Base-by-base conservation (phyloP, 1,140 invertebrate species). In the Drosophila novamexicana region DNA sequence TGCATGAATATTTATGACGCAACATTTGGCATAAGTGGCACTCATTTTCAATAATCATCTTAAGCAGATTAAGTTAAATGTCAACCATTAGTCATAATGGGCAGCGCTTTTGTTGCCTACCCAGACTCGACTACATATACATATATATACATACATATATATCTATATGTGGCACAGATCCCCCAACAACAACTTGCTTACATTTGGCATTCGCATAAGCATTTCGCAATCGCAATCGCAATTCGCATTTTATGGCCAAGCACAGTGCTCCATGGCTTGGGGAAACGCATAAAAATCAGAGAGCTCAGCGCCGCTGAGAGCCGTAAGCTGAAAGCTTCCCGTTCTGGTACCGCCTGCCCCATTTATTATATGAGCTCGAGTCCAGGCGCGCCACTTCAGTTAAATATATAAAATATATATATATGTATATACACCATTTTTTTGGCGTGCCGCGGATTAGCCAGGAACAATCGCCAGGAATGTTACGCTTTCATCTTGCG, bases 11-110 rank as follows among this genome's bases (percentile, higher is more conserved):
- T 89, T 89, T 89, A 89, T 89, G 84, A 89, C 83, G 80, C 81
- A 89, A 89, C 84, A 89, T 89, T 89, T 84, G 84, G 84, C 84
- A 81, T 89, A 89, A 89, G 84, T 89, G 84, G 81, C 81, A 89
- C 84, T 89, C 84, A 89, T 89, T 89, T 89, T 89, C 84, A 89
- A 89, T 89, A 89, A 89, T 89, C 84, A 89, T 89, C 84, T 89
- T 89, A 89, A 89, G 84, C 84, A 89, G 84, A 89, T 89, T 89
- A 89, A 84, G 84, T 84, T 89, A 89, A 89, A 89, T 89, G 84
- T 89, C 84, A 89, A 89, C 85, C 84, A 89, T 89, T 89, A 89
- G 84, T 89, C 84, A 89, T 89, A 89, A 89, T 89, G 84, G 84
- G 72, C 83, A 82, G 73, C 65, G 81, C 79, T 79, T 78, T 81